Evolutionary conservation across 2,888 invertebrate genomes (phyloP).

Genomic region (Polyommatus iphigenia): DNA sequence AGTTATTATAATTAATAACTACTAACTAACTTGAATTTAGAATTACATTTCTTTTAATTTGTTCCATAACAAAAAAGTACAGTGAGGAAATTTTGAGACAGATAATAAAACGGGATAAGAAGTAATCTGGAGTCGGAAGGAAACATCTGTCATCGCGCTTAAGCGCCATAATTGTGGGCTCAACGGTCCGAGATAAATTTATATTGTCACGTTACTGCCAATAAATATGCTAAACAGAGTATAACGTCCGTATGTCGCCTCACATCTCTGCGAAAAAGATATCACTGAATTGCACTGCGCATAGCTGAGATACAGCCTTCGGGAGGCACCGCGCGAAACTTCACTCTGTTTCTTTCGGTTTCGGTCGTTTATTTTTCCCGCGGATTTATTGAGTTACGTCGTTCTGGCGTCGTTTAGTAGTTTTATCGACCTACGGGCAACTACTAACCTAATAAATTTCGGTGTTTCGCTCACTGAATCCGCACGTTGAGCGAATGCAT

Average conservation of each 20-base stretch:
- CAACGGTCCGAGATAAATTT: conserved; percentile 74
- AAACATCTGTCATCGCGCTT: conserved; percentile 43
- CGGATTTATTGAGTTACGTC: conserved; percentile 65
- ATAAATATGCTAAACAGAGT: conserved; percentile 79
- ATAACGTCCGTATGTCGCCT: conserved; percentile 79
- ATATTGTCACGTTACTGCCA: conserved; percentile 74
- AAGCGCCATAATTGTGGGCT: conserved; percentile 47
- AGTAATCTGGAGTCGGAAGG: conserved; percentile 34
- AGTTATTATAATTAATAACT: too few relatives aligned
- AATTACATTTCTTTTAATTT: background rate
- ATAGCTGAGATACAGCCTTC: conserved; percentile 73
- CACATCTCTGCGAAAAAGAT: conserved; percentile 73
- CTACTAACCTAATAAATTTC: conserved; percentile 81
- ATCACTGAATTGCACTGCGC: conserved; percentile 79
- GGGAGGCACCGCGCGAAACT: conserved; percentile 58
- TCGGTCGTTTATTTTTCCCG: conserved; percentile 67
- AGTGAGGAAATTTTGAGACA: background rate
- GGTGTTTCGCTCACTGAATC: conserved; percentile 79
- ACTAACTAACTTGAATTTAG: background rate
- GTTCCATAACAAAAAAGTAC: background rate
- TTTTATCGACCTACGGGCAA: conserved; percentile 80
- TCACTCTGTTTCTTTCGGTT: conserved; percentile 64
- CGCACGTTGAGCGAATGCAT: conserved; percentile 76
- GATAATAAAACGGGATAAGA: conserved; percentile 11
- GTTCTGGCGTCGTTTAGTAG: conserved; percentile 60